phyloP scores from a whole-genome alignment of 2,113 vertebrate genomes.

The Bos javanicus region DNA sequence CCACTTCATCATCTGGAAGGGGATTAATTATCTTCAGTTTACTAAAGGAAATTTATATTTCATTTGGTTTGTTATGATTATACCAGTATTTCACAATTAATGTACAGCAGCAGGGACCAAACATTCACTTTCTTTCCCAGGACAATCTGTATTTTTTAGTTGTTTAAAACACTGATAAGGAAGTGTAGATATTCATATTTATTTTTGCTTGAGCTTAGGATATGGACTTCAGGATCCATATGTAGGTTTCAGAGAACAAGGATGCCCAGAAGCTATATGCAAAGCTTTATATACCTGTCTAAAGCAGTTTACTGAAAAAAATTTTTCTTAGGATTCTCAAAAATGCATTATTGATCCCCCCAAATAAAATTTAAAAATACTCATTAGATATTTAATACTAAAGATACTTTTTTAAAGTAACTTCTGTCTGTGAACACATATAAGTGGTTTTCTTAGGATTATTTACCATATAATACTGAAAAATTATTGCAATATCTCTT shows the following conservation, averaged over 20 bases:
- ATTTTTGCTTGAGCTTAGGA: not conserved
- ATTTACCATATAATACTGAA: not conserved
- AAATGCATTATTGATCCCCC: not conserved
- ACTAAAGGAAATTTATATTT: conserved; percentile 31
- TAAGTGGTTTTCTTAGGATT: not conserved
- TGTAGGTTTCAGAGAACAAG: not conserved
- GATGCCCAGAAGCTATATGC: not conserved
- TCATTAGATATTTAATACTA: not conserved
- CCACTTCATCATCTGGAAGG: conserved; percentile 45
- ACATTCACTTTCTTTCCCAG: not conserved
- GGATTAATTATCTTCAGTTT: conserved; percentile 41
- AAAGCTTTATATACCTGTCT: not conserved
- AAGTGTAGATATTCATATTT: not conserved
- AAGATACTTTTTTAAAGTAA: not conserved
- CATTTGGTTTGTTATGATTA: conserved; percentile 31
- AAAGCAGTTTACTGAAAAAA: not conserved
- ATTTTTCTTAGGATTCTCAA: not conserved
- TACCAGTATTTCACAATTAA: conserved; percentile 37
- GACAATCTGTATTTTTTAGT: not conserved
- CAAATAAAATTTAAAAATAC: not conserved
- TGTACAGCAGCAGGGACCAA: not conserved
- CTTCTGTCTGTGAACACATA: not conserved
- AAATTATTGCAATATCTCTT: not conserved
- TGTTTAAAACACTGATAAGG: not conserved
- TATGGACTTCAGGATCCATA: not conserved